Conservation (phyloP, 2,888 invertebrate species). For the Ashinkailepas kermadecensis region DNA sequence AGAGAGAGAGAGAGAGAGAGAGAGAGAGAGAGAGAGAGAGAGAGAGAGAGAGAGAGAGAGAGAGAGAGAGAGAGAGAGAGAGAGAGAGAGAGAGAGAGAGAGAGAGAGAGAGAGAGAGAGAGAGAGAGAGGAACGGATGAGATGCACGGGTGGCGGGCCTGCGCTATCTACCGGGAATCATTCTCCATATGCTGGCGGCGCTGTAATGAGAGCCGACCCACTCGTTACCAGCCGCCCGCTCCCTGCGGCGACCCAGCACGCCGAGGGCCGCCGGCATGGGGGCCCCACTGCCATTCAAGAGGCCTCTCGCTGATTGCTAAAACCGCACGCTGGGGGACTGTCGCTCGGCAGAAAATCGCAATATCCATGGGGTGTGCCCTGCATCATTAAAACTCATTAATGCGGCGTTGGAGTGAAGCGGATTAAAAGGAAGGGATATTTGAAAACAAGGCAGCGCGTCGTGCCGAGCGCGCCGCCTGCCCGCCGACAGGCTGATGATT, state of each 20-base stretch:
- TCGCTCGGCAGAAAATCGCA: background rate
- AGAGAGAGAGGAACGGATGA: background rate
- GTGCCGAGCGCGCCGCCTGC: background rate
- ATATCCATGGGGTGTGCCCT: background rate
- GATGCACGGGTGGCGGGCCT: too few relatives aligned
- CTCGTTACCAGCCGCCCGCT: background rate
- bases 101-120: conserved; percentile 7
- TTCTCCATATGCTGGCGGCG: too few relatives aligned
- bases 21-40: background rate
- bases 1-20: background rate
- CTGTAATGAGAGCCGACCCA: background rate
- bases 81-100: conserved; percentile 14
- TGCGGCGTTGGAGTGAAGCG: background rate
- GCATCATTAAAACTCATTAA: conserved; percentile 8
- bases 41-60: conserved; percentile 6
- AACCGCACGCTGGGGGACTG: background rate
- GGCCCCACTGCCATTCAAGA: background rate
- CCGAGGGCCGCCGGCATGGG: background rate
- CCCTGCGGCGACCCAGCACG: background rate
- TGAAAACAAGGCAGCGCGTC: background rate
- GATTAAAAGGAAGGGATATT: conserved; percentile 11
- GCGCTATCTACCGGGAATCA: too few relatives aligned
- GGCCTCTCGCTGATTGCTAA: background rate
- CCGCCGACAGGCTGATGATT: background rate
- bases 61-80: background rate